These are phyloP conservation scores for Zalophus californianus DNA, from an alignment of 2,797 vertebrate species.

Conservation along the genomic window DNA sequence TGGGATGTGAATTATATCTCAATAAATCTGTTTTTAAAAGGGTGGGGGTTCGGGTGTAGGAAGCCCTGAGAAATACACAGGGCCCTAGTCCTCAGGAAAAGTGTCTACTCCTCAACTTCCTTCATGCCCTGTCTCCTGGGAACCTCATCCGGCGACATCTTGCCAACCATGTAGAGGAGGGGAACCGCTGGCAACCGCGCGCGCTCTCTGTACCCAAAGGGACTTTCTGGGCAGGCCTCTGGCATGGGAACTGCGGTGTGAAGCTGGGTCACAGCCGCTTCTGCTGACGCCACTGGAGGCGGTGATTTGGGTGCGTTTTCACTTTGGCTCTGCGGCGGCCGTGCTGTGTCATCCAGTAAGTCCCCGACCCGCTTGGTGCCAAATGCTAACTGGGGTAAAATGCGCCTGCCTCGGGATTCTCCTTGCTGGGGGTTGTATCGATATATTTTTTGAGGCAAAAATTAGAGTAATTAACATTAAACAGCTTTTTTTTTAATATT, in stretches of 20 bases:
- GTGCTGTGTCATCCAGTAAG: conserved; percentile 38
- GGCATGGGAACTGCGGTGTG: neutral
- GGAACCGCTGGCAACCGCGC: neutral
- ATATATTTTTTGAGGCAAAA: neutral
- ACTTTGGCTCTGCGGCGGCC: neutral
- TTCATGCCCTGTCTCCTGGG: neutral
- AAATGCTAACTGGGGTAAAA: neutral
- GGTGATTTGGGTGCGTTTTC: neutral
- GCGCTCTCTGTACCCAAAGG: neutral
- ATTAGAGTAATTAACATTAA: neutral
- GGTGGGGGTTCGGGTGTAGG: neutral
- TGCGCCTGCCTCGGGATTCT: neutral
- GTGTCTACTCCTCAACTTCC: neutral
- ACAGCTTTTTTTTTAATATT: too few relatives aligned
- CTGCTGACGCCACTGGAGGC: neutral
- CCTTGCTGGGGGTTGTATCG: neutral
- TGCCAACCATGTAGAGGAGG: neutral
- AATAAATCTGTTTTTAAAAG: neutral
- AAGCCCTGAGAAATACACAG: neutral
- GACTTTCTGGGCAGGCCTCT: neutral
- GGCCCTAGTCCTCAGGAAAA: neutral
- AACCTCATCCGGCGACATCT: neutral
- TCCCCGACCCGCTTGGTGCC: neutral
- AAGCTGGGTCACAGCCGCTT: neutral
- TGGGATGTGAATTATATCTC: neutral